Evolutionary conservation across 2,888 invertebrate genomes (phyloP).

Genomic region (Ephialtes manifestator): DNA sequence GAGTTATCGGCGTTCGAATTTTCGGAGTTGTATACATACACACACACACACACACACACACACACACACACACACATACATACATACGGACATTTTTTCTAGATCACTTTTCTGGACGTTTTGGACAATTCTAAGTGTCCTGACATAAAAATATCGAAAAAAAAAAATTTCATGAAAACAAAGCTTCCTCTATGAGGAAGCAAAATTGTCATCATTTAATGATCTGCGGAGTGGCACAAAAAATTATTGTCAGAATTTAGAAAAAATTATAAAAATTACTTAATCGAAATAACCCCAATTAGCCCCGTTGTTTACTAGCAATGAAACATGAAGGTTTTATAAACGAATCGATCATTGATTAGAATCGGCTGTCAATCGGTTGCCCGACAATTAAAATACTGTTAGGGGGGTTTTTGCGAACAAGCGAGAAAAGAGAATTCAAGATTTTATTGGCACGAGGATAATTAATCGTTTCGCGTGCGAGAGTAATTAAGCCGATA

Average conservation of each 20-base stretch:
- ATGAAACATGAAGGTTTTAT: background rate
- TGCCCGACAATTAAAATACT: slow-evolving; percentile 51
- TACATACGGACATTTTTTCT: too few relatives aligned
- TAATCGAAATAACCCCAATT: background rate
- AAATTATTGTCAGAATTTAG: background rate
- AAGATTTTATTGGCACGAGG: slow-evolving; percentile 61
- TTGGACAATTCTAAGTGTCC: too few relatives aligned
- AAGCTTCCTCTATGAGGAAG: too few relatives aligned
- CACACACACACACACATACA: too few relatives aligned
- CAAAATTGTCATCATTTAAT: too few relatives aligned
- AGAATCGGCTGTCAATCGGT: slow-evolving; percentile 55
- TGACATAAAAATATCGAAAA: too few relatives aligned
- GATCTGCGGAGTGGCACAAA: too few relatives aligned
- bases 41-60: too few relatives aligned
- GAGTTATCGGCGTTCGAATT: too few relatives aligned
- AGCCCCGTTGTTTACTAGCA: background rate
- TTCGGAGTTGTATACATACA: too few relatives aligned
- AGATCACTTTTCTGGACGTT: too few relatives aligned
- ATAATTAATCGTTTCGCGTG: slow-evolving; percentile 69
- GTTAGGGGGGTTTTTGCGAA: background rate
- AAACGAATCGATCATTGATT: slow-evolving; percentile 59
- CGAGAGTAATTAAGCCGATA: slow-evolving; percentile 65
- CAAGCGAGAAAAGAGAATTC: slow-evolving; percentile 40
- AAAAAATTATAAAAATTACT: background rate
- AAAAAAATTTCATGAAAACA: too few relatives aligned